Base-by-base conservation (phyloP, 2,113 vertebrate genomes). In the Eleginops maclovinus region DNA sequence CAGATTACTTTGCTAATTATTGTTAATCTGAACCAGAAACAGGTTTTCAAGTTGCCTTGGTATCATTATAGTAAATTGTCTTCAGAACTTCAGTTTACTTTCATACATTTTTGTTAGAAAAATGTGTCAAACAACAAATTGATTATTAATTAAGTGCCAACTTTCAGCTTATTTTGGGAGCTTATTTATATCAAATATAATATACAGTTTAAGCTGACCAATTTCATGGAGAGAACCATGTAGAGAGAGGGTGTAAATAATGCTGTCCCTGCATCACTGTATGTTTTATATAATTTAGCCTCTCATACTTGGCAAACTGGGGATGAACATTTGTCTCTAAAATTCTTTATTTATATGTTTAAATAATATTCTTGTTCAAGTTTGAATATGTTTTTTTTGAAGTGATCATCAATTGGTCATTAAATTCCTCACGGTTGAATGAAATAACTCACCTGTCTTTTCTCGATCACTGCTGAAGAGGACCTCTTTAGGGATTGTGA, bases 401-500 rank as follows among this genome's bases (percentile, higher is more conserved):
- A 22, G 14, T 63, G 24, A 26, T 46, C 36, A 43, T 22, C 50
- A 13, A 36, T 9, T n/a, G 2, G 36, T 40, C 7, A 16, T 15
- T 16, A 17, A 9, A 13, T 3, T 22, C 12, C 24, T 24, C 17
- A 17, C 51, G 14, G 12, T 31, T 50, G 26, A 9, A 55, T 66
- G 14, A 56, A 59, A 44, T 1, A 75, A 11, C 60, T 64, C 86
- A 97, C 97, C 97, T 90, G 63, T 85, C 0, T 82, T 68, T 43
- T 84, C 77, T 1, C 79, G 67, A 22, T 91, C 84, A 9, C 84
- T 79, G 91, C 91, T 86, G 89, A 94, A 98, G 53, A 99, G 93
- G 31, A 97, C 77, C 0, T 96, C 89, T 0, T 85, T 92, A 15
- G 97, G 97, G 28, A 99, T 2, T 61, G 83, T 93, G 89, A 99